These are phyloP conservation scores for Bugula neritina DNA, from an alignment of 2,888 invertebrate species.

Conservation along the genomic window DNA sequence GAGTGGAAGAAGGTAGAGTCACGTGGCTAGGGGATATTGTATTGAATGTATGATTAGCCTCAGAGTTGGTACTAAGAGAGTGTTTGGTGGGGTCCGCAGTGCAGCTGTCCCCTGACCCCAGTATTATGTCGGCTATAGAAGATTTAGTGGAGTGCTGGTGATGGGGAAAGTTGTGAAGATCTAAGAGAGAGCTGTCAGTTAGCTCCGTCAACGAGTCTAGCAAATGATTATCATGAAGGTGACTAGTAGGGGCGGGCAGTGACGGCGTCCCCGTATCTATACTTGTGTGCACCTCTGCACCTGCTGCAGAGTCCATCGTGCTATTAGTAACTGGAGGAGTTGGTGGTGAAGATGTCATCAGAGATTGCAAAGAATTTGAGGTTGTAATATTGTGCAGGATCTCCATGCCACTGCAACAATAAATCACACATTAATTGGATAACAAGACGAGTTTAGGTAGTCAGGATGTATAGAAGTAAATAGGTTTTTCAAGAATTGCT, in stretches of 20 bases:
- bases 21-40: too few species aligned
- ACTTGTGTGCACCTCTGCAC: not conserved
- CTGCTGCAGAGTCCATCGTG: not conserved
- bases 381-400: not conserved
- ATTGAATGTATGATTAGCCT: not conserved
- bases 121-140: constrained; percentile 2
- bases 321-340: not conserved
- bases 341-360: not conserved
- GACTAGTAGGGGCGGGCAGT: not conserved
- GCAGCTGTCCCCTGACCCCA: not conserved
- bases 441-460: too few species aligned
- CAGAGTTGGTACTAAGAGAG: not conserved
- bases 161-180: not conserved
- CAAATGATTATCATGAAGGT: not conserved
- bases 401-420: constrained; percentile 10
- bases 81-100: not conserved
- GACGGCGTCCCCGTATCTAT: not conserved
- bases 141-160: not conserved
- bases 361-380: constrained; percentile 12
- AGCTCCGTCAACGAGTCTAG: not conserved
- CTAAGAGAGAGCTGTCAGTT: not conserved
- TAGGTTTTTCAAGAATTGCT: too few species aligned
- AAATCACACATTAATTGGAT: too few species aligned
- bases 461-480: too few species aligned
- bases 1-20: too few species aligned